Percentiles rank a stretch among this genome's conserved stretches.
Conservation (phyloP, 2,113 vertebrate species). For the Theristicus caerulescens region DNA sequence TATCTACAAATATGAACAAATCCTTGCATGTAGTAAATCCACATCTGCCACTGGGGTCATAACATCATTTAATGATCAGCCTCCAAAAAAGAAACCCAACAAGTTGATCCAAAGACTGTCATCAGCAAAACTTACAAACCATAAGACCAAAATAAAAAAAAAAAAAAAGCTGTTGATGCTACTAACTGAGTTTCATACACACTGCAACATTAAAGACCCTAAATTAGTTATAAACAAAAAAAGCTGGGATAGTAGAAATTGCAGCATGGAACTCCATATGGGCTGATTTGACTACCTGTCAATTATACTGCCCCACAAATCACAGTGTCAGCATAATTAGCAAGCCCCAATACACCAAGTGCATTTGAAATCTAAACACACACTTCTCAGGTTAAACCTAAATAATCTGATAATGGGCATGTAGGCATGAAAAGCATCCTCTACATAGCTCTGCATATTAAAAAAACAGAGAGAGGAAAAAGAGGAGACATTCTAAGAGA, state of each 20-base stretch:
- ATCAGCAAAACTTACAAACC: background rate
- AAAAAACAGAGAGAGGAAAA: background rate
- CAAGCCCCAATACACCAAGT: background rate
- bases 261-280: background rate
- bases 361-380: background rate
- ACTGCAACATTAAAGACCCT: background rate
- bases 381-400: background rate
- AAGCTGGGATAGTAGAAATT: background rate
- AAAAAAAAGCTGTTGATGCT: background rate
- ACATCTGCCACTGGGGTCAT: background rate
- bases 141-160: background rate
- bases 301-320: background rate
- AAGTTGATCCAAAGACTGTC: background rate
- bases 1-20: background rate
- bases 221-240: background rate
- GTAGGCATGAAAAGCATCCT: background rate
- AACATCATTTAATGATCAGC: background rate
- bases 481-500: background rate
- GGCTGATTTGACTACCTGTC: background rate
- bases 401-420: rapidly evolving
- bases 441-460: background rate
- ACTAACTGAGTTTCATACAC: background rate
- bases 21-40: background rate
- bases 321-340: background rate
- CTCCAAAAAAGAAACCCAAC: background rate